Evolutionary conservation across 2,888 invertebrate genomes (phyloP).

Genomic region (Drosophila suboccidentalis): DNA sequence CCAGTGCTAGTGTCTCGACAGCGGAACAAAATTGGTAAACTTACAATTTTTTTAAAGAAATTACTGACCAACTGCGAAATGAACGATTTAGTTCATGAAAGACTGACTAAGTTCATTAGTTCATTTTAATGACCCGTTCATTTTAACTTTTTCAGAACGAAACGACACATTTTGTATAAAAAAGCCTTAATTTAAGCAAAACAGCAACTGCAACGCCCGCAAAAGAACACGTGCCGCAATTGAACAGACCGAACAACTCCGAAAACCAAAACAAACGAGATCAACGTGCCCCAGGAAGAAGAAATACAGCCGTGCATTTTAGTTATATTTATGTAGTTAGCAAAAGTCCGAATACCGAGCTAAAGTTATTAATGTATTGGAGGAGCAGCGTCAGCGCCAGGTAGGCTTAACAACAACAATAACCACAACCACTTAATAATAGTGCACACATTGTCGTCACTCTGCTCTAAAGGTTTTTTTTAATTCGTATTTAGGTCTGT

Average conservation of each 20-base stretch:
- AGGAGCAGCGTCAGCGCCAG: conserved; percentile 47
- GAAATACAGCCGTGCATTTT: conserved; percentile 3
- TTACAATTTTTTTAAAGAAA: too few relatives aligned
- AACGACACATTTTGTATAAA: conserved; percentile 35
- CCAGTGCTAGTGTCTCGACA: too few relatives aligned
- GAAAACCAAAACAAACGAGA: conserved; percentile 14
- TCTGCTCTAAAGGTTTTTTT: conserved; percentile 22
- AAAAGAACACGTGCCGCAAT: conserved; percentile 39
- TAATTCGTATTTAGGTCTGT: conserved; percentile 12
- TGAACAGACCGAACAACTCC: conserved; percentile 8
- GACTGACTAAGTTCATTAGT: too few relatives aligned
- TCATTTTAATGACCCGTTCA: too few relatives aligned
- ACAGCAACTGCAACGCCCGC: conserved; percentile 20
- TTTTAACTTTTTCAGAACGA: too few relatives aligned
- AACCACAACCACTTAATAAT: conserved; percentile 9
- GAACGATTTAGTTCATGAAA: too few relatives aligned
- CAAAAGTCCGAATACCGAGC: conserved; percentile 10
- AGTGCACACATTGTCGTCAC: conserved; percentile 12
- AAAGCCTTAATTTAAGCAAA: conserved; percentile 51
- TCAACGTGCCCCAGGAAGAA: not conserved
- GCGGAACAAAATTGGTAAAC: too few relatives aligned
- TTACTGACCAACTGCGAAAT: too few relatives aligned
- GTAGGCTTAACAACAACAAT: conserved; percentile 37
- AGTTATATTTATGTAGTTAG: conserved; percentile 23
- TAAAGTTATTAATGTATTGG: conserved; percentile 50